phyloP scores from a whole-genome alignment of 2,797 vertebrate species.

The Ctenosaura bakeri region DNA sequence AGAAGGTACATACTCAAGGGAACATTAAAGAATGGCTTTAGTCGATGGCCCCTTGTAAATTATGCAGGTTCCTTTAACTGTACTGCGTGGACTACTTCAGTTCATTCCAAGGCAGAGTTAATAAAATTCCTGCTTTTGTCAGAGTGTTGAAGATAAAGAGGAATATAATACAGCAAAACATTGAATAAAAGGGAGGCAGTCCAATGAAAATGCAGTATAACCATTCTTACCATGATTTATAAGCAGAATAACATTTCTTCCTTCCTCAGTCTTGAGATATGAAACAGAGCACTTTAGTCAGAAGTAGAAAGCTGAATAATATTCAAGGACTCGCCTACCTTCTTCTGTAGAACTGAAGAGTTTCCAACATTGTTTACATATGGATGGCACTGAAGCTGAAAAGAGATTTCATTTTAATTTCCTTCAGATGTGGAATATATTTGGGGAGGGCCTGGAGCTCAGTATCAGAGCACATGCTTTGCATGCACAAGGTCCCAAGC shows the following conservation, averaged over 20 bases:
- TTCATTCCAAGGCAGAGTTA: conserved; percentile 70
- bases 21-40: conserved; percentile 80
- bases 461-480: background rate
- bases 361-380: conserved; percentile 59
- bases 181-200: conserved; percentile 62
- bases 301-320: conserved; percentile 14
- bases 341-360: conserved; percentile 53
- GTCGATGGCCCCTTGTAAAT: conserved; percentile 85
- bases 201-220: conserved; percentile 67
- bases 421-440: conserved; percentile 59
- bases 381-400: conserved; percentile 54
- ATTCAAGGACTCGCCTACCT: conserved; percentile 58
- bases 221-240: conserved; percentile 61
- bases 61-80: conserved; percentile 83
- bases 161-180: conserved; percentile 77
- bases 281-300: conserved; percentile 61
- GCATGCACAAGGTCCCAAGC: background rate
- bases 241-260: conserved; percentile 55
- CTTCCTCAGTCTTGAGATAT: conserved; percentile 57
- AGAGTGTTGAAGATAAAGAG: conserved; percentile 80
- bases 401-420: conserved; percentile 57
- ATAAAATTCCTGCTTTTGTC: conserved; percentile 73
- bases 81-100: conserved; percentile 81
- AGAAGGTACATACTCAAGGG: conserved; percentile 71
- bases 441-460: background rate